phyloP scores from a whole-genome alignment of 2,888 invertebrate species.

The Pachycephus smyrnensis region DNA sequence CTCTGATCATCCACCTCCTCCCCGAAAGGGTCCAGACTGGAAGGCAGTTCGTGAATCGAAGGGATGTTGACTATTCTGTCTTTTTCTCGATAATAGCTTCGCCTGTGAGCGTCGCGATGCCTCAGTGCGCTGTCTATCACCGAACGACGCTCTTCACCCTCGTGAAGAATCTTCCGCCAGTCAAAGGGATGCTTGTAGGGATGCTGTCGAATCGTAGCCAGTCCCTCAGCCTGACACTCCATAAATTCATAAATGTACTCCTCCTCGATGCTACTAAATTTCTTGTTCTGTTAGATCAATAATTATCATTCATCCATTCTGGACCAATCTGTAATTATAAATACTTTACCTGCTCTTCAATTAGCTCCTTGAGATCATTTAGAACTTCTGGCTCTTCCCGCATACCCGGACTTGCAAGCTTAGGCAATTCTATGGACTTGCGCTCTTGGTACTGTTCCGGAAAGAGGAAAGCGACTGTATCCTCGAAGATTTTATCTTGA shows the following conservation, averaged over 20 bases:
- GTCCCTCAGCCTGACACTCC: constrained; percentile 51
- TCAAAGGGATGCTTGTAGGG: constrained; percentile 69
- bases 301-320: background rate
- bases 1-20: background rate
- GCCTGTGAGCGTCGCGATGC: background rate
- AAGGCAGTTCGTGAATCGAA: background rate
- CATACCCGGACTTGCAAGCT: constrained; percentile 46
- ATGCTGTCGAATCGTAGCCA: constrained; percentile 67
- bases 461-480: constrained; percentile 73
- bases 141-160: constrained; percentile 69
- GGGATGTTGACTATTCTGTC: background rate
- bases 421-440: constrained; percentile 9
- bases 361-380: constrained; percentile 11
- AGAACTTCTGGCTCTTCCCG: constrained; percentile 66
- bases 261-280: constrained; percentile 28
- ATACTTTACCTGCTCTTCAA: background rate
- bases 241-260: constrained; percentile 49
- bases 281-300: background rate
- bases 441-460: constrained; percentile 67
- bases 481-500: constrained; percentile 75
- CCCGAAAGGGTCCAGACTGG: background rate
- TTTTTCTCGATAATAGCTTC: background rate
- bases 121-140: constrained; percentile 62
- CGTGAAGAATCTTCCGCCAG: constrained; percentile 71
- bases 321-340: background rate